A percentile compares a stretch with the other conserved stretches of the same genome.
phyloP scores from a whole-genome alignment of 2,797 vertebrate species.

The Pangasius krempfi region DNA sequence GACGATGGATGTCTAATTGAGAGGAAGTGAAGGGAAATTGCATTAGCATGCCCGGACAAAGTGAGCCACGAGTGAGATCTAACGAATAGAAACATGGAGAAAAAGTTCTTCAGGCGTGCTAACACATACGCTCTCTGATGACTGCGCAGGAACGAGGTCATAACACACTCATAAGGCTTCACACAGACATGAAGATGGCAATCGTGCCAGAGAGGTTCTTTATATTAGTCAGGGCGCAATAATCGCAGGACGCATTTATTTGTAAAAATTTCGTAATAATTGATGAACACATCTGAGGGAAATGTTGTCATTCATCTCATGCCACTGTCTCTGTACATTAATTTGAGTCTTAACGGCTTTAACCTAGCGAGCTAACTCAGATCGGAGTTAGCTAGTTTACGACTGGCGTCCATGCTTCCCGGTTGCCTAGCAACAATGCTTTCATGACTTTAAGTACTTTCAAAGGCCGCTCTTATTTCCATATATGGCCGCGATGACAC shows the following conservation, averaged over 20 bases:
- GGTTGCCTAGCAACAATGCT: background rate
- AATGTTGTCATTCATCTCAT: background rate
- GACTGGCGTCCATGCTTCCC: background rate
- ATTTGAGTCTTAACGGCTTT: background rate
- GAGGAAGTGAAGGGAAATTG: constrained; percentile 56
- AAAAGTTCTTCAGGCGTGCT: background rate
- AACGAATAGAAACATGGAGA: constrained; percentile 46
- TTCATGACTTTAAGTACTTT: background rate
- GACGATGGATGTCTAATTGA: constrained; percentile 58
- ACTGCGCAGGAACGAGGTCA: background rate
- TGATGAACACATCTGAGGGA: background rate
- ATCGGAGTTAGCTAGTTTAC: background rate
- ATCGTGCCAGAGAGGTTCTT: background rate
- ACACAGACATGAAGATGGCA: background rate
- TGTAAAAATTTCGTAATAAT: no score
- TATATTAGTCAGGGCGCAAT: background rate
- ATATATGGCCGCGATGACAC: background rate
- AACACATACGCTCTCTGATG: constrained; percentile 12
- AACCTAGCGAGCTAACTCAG: background rate
- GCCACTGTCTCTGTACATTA: background rate
- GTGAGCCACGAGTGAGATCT: constrained; percentile 49
- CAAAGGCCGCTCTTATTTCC: background rate
- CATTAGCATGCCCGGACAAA: constrained; percentile 54
- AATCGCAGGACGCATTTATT: background rate
- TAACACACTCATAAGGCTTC: background rate